phyloP scores from a whole-genome alignment of 2,797 vertebrate genomes.

The Ctenochaetus hawaiiensis region DNA sequence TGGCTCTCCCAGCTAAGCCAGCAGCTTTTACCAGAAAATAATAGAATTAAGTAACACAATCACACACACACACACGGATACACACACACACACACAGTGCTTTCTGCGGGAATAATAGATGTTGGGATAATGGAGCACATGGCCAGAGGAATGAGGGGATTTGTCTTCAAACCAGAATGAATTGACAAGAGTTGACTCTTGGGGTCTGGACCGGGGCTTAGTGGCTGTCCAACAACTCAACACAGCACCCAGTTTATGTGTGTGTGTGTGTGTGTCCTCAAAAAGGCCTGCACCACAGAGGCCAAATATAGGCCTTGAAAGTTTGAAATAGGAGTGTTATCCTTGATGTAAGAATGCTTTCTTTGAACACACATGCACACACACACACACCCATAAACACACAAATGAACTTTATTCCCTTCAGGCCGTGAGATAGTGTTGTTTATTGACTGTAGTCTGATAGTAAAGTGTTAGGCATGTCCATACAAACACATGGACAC shows the following conservation, averaged over 20 bases:
- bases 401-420: slow-evolving; percentile 41
- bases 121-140: slow-evolving; percentile 61
- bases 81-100: slow-evolving; percentile 37
- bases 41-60: slow-evolving; percentile 49
- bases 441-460: slow-evolving; percentile 57
- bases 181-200: slow-evolving; percentile 61
- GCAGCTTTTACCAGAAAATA: slow-evolving; percentile 59
- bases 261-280: slow-evolving; percentile 21
- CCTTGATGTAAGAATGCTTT: slow-evolving; percentile 60
- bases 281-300: slow-evolving; percentile 33
- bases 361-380: slow-evolving; percentile 23
- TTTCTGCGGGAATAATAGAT: slow-evolving; percentile 50
- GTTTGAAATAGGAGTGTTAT: slow-evolving; percentile 65
- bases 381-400: slow-evolving; percentile 27
- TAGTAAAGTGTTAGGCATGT: slow-evolving; percentile 19
- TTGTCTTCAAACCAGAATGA: slow-evolving; percentile 54
- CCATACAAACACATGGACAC: slow-evolving; percentile 34
- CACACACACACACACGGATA: slow-evolving; percentile 24
- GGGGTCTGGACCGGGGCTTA: slow-evolving; percentile 44
- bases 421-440: slow-evolving; percentile 32
- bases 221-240: slow-evolving; percentile 36
- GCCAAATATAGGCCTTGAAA: slow-evolving; percentile 63
- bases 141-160: slow-evolving; percentile 68
- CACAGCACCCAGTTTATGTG: slow-evolving; percentile 4
- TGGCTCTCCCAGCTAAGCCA: slow-evolving; percentile 37